These are phyloP conservation scores for Heteromormyrus szaboi DNA, from an alignment of 2,797 vertebrate species.

Conservation along the genomic window DNA sequence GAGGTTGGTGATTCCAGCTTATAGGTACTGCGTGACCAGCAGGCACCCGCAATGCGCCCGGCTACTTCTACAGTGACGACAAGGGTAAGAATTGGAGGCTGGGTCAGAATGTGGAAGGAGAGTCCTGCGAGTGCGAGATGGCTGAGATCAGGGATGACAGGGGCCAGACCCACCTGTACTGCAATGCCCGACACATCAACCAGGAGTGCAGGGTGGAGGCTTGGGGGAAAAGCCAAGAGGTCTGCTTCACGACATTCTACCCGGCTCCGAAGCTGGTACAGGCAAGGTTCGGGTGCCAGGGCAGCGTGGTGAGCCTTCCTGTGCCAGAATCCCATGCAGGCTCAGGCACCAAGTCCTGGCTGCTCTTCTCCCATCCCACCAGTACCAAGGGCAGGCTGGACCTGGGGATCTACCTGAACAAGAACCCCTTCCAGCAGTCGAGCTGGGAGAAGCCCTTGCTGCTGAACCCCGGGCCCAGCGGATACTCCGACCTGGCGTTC, in stretches of 20 bases:
- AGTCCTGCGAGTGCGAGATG: constrained; percentile 79
- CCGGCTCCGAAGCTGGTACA: constrained; percentile 60
- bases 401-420: constrained; percentile 80
- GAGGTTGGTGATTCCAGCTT: constrained; percentile 75
- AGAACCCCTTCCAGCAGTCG: constrained; percentile 53
- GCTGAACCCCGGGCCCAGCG: constrained; percentile 72
- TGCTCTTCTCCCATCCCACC: constrained; percentile 82
- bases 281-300: constrained; percentile 70
- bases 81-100: constrained; percentile 66
- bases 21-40: constrained; percentile 59
- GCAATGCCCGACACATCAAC: constrained; percentile 65
- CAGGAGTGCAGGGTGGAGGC: constrained; percentile 66
- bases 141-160: constrained; percentile 64
- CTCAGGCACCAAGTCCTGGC: constrained; percentile 61
- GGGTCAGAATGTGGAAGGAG: constrained; percentile 55
- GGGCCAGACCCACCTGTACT: constrained; percentile 64
- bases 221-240: constrained; percentile 61
- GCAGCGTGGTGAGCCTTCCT: constrained; percentile 79
- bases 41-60: constrained; percentile 52
- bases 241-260: constrained; percentile 55
- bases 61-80: constrained; percentile 79
- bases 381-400: constrained; percentile 53
- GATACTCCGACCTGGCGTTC: constrained; percentile 81
- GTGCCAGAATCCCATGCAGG: constrained; percentile 43
- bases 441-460: constrained; percentile 72